Percentiles rank a stretch among this genome's conserved stretches.
These are phyloP conservation scores for Etheostoma spectabile DNA, from an alignment of 2,113 vertebrate species.

Conservation along the genomic window DNA sequence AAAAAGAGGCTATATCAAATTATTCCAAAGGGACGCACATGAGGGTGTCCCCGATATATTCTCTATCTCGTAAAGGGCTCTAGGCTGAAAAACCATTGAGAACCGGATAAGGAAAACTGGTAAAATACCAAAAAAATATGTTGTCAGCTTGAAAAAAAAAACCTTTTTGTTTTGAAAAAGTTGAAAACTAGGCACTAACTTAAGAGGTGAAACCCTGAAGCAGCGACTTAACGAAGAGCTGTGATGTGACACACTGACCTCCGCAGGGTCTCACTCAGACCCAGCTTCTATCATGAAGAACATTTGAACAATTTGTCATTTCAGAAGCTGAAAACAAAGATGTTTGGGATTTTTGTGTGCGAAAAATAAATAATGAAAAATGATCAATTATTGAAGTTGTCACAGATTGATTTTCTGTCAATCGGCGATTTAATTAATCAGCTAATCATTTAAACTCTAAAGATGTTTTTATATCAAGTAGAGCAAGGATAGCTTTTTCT, in stretches of 20 bases:
- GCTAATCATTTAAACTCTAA: not conserved
- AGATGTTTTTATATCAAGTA: not conserved
- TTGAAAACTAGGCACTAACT: constrained; percentile 16
- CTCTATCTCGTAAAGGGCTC: no score
- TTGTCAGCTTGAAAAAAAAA: no score
- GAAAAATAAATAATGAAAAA: not conserved
- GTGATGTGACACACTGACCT: constrained; percentile 62
- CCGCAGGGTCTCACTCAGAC: constrained; percentile 46
- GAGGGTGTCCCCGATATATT: no score
- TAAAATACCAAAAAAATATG: not conserved
- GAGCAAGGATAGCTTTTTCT: not conserved
- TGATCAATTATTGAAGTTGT: not conserved
- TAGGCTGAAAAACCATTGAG: no score
- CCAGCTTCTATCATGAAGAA: not conserved
- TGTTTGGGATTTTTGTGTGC: not conserved
- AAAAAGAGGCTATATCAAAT: no score
- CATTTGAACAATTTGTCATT: no score
- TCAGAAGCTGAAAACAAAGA: not conserved
- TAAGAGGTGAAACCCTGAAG: not conserved
- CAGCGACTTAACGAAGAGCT: constrained; percentile 41
- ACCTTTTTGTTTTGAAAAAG: no score
- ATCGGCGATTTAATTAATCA: not conserved
- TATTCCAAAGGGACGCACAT: no score
- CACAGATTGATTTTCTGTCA: not conserved
- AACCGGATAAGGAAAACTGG: not conserved